These are phyloP conservation scores for Ceyx cyanopectus DNA, from an alignment of 2,113 vertebrate genomes.

Conservation along the genomic window DNA sequence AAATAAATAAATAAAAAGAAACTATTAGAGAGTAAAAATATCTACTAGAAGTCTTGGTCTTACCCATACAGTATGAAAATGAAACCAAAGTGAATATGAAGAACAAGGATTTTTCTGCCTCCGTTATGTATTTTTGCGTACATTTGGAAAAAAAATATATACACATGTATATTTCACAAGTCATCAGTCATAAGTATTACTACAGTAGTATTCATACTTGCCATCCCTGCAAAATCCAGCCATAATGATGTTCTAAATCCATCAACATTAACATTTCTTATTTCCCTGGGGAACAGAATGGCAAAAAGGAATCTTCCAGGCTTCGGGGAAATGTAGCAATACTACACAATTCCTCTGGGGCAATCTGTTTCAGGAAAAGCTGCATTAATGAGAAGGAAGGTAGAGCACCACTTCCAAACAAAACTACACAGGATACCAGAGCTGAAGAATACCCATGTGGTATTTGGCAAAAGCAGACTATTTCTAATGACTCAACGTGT, in stretches of 20 bases:
- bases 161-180: not conserved
- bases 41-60: not conserved
- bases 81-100: not conserved
- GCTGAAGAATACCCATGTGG: not conserved
- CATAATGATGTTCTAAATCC: not conserved
- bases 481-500: not conserved
- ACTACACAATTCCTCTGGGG: not conserved
- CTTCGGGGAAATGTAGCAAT: not conserved
- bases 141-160: not conserved
- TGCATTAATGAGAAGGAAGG: not conserved
- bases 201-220: not conserved
- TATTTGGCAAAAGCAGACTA: not conserved
- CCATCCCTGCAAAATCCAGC: not conserved
- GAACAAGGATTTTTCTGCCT: not conserved
- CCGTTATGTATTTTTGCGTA: not conserved
- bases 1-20: not conserved
- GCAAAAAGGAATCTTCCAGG: not conserved
- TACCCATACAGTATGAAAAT: not conserved
- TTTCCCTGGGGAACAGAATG: not conserved
- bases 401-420: not conserved
- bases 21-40: not conserved
- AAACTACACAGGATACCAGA: not conserved
- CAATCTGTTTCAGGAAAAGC: not conserved
- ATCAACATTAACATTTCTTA: not conserved
- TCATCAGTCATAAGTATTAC: not conserved